Percentiles rank a stretch among this genome's conserved stretches.
Evolutionary conservation across 1,140 invertebrate genomes (phyloP).

Genomic region (Cheumatopsyche charites): DNA sequence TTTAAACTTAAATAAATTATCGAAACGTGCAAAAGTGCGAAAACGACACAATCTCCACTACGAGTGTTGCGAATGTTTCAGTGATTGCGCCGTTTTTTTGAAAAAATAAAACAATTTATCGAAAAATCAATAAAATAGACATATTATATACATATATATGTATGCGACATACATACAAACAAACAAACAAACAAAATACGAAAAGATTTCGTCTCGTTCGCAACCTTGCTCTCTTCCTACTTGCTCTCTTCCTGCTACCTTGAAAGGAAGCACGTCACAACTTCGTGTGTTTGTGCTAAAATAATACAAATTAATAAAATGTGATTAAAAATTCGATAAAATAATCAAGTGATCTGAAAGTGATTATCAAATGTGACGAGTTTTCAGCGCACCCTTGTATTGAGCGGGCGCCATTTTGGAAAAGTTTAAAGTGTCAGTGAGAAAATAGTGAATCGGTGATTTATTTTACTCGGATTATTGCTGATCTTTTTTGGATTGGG

Average conservation of each 20-base stretch:
- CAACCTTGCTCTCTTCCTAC: constrained; percentile 12
- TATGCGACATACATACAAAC: too few species aligned
- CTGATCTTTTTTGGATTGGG: background rate
- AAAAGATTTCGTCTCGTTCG: background rate
- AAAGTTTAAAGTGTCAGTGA: too few species aligned
- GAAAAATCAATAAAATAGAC: too few species aligned
- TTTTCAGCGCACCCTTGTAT: background rate
- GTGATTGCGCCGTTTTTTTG: background rate
- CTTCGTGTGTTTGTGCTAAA: too few species aligned
- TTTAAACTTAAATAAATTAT: too few species aligned
- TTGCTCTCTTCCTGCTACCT: background rate
- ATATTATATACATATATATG: too few species aligned
- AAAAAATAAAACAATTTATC: too few species aligned
- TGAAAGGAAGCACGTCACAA: background rate
- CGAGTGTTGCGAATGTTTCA: background rate
- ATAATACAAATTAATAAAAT: too few species aligned
- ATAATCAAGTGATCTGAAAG: too few species aligned
- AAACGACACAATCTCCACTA: background rate
- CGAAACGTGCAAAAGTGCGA: background rate
- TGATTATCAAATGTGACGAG: background rate
- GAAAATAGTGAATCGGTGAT: background rate
- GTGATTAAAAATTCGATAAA: too few species aligned
- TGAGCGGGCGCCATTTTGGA: background rate
- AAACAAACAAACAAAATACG: too few species aligned
- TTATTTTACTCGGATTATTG: background rate